These are phyloP conservation scores for Neolamprologus hecqui DNA, from an alignment of 2,113 vertebrate species.

Conservation along the genomic window DNA sequence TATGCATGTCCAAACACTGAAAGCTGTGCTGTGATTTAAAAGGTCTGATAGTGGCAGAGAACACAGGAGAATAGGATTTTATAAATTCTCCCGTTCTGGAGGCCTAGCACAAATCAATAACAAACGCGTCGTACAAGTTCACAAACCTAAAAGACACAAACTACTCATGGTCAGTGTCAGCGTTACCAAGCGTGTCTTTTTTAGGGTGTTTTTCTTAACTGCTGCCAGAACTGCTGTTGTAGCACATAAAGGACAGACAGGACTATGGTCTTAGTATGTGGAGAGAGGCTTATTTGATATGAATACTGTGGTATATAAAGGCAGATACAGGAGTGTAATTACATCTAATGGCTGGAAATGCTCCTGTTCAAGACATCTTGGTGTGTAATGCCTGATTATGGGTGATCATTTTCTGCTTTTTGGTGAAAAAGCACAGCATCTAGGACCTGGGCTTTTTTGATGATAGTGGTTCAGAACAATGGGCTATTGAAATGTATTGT, in stretches of 20 bases:
- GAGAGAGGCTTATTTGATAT: slow-evolving; percentile 52
- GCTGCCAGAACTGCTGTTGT: slow-evolving; percentile 28
- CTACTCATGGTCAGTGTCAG: slow-evolving; percentile 26
- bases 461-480: slow-evolving; percentile 72
- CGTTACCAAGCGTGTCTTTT: slow-evolving; percentile 9
- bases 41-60: neutral
- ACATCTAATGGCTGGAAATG: slow-evolving; percentile 66
- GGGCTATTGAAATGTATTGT: slow-evolving; percentile 69
- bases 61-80: neutral
- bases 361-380: slow-evolving; percentile 67
- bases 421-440: slow-evolving; percentile 55
- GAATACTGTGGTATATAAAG: slow-evolving; percentile 60
- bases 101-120: slow-evolving; percentile 52
- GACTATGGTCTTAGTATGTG: slow-evolving; percentile 20
- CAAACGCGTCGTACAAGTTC: slow-evolving; percentile 30
- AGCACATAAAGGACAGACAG: slow-evolving; percentile 11
- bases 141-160: slow-evolving; percentile 32
- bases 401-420: slow-evolving; percentile 68
- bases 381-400: slow-evolving; percentile 64
- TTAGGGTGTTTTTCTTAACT: slow-evolving; percentile 48
- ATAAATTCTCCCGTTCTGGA: slow-evolving; percentile 35
- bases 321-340: slow-evolving; percentile 66
- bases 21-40: neutral
- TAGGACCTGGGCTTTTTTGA: slow-evolving; percentile 49
- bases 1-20: neutral